phyloP scores from a whole-genome alignment of 2,113 vertebrate species.

The Crotophaga sulcirostris region DNA sequence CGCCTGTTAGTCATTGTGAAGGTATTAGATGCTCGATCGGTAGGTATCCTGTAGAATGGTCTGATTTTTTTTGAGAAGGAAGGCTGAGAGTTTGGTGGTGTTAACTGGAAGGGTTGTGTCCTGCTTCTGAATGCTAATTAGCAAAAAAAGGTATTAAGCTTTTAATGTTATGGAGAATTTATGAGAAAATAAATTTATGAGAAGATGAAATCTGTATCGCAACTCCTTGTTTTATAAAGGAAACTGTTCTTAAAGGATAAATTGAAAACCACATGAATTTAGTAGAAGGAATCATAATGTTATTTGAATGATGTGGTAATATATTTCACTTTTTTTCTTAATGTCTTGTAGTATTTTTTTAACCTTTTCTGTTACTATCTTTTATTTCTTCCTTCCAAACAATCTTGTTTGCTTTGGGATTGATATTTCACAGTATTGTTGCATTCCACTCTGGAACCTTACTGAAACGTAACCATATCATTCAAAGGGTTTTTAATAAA shows the following conservation, averaged over 20 bases:
- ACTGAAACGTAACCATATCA: background rate
- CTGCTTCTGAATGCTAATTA: background rate
- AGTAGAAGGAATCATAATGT: background rate
- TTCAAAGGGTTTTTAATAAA: background rate
- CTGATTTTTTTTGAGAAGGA: background rate
- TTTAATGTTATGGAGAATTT: background rate
- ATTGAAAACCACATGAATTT: background rate
- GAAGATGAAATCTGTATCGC: background rate
- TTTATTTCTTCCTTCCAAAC: background rate
- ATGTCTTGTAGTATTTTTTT: background rate
- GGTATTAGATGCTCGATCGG: slow-evolving; percentile 83
- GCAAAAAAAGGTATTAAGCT: background rate
- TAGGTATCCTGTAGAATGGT: slow-evolving; percentile 61
- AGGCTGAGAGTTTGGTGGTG: background rate
- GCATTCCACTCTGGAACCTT: background rate
- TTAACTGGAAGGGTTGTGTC: background rate
- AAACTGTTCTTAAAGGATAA: background rate
- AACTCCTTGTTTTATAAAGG: background rate
- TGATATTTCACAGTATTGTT: background rate
- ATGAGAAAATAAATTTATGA: background rate
- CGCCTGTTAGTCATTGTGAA: slow-evolving; percentile 85
- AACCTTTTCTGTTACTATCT: background rate
- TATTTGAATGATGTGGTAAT: background rate
- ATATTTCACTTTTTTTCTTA: background rate
- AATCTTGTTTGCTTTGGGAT: background rate